A percentile compares a stretch with the other conserved stretches of the same genome.
These are phyloP conservation scores for Aplysia californica DNA, from an alignment of 1,140 invertebrate species.

Conservation along the genomic window DNA sequence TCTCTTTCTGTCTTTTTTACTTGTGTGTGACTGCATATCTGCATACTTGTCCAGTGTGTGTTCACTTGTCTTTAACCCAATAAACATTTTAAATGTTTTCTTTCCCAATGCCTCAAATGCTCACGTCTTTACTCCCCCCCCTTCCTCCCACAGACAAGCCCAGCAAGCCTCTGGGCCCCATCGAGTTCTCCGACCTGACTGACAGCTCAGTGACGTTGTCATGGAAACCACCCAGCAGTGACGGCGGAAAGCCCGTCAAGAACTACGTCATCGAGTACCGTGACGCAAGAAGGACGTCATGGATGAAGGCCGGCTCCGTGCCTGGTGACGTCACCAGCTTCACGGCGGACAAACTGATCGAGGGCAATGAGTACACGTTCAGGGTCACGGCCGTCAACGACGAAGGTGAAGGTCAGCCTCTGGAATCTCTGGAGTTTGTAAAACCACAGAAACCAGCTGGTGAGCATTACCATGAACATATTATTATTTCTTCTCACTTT, in stretches of 20 bases:
- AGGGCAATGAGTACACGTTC: slow-evolving; percentile 97
- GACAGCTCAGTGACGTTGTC: slow-evolving; percentile 92
- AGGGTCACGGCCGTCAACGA: slow-evolving; percentile 96
- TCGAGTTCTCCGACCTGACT: slow-evolving; percentile 87
- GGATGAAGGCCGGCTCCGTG: slow-evolving; percentile 78
- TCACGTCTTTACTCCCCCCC: too few species aligned
- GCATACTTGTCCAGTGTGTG: too few species aligned
- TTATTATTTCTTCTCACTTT: too few species aligned
- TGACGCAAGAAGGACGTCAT: slow-evolving; percentile 89
- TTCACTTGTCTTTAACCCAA: too few species aligned
- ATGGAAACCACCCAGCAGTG: slow-evolving; percentile 88
- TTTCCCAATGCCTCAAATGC: too few species aligned
- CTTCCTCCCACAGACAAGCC: slow-evolving; percentile 80
- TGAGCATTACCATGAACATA: too few species aligned
- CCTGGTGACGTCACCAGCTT: slow-evolving; percentile 43
- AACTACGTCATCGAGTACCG: slow-evolving; percentile 96
- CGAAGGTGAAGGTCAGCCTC: slow-evolving; percentile 91
- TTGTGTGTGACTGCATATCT: too few species aligned
- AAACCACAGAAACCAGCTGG: slow-evolving; percentile 74
- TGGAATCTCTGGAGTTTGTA: slow-evolving; percentile 75
- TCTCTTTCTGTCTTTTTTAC: too few species aligned
- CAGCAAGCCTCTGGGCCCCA: slow-evolving; percentile 85
- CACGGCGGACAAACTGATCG: slow-evolving; percentile 84
- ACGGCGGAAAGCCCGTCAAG: slow-evolving; percentile 95
- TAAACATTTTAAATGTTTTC: too few species aligned